Base-by-base conservation (phyloP, 2,797 vertebrate species). In the Vespertilio murinus region DNA sequence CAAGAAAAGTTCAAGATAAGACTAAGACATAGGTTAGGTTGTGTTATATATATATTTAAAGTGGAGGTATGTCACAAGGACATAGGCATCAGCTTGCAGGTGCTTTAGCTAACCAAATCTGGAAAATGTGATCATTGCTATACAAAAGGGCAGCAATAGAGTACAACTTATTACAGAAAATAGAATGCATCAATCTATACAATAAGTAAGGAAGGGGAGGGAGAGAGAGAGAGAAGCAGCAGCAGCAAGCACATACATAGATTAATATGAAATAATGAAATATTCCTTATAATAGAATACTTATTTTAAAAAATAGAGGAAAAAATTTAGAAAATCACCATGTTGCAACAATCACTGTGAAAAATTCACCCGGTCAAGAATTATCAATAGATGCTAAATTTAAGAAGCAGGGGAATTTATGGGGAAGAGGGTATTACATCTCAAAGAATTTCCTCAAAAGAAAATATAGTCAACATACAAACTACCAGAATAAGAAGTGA, bases 321-420 rank as follows among this genome's bases (percentile, higher is more conserved):
- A 80, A 74, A 89, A 56, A 18, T 35, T 81, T 77, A 89, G 35
- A 82, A 94, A 91, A 74, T 38, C 54, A 82, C 5, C 18, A 73
- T 86, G 82, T 89, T 92, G 5, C 10, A 75, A 49, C 30, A 9
- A 78, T 67, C 5, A 35, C 6, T 73, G 14, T 75, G 69, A 86
- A 81, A 70, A 87, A 54, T 2, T 69, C 25, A 92, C 38, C 25
- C 16, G 78, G 52, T 17, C 14, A 86, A 69, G 18, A 90, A 78
- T 74, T 10, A 65, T 81, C 81, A 83, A 22, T 22, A 89, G 38
- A 54, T 75, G 42, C n/a, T 64, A 47, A 90, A 71, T 82, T 56
- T 65, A 14, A 13, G 13, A 20, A 81, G n/a, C 18, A 49, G 28
- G 17, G 81, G 23, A 35, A 17, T 52, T 86, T 14, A 61, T 42